Evolutionary conservation across 2,113 vertebrate genomes (phyloP).

Genomic region (Lycaon pictus): DNA sequence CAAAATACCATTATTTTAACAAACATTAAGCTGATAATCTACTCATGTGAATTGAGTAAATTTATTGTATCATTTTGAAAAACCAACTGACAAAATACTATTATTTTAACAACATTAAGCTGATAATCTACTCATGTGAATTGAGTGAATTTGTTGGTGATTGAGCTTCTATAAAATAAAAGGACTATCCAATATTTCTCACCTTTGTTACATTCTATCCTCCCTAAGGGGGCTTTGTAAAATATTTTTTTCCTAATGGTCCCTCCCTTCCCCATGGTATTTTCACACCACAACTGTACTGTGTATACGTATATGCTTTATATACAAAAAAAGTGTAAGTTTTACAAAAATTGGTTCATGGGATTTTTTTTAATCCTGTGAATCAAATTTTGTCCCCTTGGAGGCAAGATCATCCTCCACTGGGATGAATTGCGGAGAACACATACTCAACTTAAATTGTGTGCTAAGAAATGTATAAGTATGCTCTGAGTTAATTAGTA

Average conservation of each 20-base stretch:
- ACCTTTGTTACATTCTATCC: neutral
- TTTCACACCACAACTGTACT: neutral
- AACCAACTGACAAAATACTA: neutral
- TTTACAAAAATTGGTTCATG: no score
- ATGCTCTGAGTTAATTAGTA: neutral
- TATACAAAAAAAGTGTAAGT: neutral
- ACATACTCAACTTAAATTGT: neutral
- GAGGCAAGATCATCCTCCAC: neutral
- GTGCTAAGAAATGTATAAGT: neutral
- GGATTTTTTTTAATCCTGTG: neutral
- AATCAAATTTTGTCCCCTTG: neutral
- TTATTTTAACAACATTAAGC: neutral
- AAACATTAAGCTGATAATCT: neutral
- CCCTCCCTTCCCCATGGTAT: neutral
- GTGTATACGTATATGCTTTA: neutral
- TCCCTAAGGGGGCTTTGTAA: neutral
- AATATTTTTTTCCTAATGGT: neutral
- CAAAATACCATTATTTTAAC: neutral
- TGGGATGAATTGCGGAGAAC: neutral
- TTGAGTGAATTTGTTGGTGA: neutral
- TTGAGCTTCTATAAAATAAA: neutral
- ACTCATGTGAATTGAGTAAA: neutral
- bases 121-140: neutral
- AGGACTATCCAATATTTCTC: neutral
- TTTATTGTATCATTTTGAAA: slow-evolving; percentile 38